phyloP scores from a whole-genome alignment of 2,113 vertebrate species.

The Chlamydotis undulata region DNA sequence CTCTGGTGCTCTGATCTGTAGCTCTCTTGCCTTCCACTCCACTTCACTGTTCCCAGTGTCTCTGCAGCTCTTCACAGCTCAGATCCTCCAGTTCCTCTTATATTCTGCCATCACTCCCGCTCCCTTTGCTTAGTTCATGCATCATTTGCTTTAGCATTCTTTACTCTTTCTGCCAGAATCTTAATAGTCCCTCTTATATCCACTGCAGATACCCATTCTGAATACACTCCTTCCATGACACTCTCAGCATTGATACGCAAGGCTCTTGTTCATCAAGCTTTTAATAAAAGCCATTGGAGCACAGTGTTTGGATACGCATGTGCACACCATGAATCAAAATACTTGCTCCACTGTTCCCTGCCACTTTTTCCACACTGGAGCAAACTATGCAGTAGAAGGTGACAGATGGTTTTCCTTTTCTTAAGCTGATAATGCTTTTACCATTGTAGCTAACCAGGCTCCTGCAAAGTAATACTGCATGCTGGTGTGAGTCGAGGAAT shows the following conservation, averaged over 20 bases:
- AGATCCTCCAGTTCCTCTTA: background rate
- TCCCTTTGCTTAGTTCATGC: background rate
- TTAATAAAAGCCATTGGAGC: background rate
- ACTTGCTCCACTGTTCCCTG: background rate
- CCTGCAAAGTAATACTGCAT: background rate
- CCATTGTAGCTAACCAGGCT: background rate
- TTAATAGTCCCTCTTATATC: no score
- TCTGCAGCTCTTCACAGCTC: background rate
- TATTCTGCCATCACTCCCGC: background rate
- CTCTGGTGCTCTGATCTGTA: background rate
- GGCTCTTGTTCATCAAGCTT: background rate
- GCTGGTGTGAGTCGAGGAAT: background rate
- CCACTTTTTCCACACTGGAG: background rate
- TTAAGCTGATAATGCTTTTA: background rate
- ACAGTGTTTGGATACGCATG: background rate
- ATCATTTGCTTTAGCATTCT: background rate
- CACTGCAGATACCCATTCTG: background rate
- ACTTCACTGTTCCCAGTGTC: background rate
- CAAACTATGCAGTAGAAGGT: background rate
- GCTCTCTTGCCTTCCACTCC: background rate
- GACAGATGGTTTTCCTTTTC: background rate
- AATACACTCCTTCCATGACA: background rate
- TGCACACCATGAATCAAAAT: background rate
- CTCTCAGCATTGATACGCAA: background rate
- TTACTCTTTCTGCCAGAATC: background rate